phyloP scores from a whole-genome alignment of 1,140 invertebrate species.

The Oryctes rhinoceros region DNA sequence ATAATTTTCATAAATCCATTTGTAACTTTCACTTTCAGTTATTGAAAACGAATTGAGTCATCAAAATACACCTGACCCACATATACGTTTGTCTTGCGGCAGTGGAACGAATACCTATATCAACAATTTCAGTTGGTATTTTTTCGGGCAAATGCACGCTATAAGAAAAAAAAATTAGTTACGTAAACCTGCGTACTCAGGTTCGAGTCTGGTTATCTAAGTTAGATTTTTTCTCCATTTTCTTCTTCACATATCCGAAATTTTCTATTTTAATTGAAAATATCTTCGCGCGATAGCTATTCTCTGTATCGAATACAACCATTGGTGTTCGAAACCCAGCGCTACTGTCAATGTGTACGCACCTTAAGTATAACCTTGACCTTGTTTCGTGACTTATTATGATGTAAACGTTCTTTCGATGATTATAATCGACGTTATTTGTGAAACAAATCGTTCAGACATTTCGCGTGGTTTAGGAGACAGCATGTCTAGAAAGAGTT shows the following conservation, averaged over 20 bases:
- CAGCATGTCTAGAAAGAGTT: conserved; percentile 8
- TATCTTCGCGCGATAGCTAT: too few species aligned
- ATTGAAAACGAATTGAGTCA: conserved; percentile 15
- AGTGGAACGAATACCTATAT: background rate
- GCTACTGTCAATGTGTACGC: too few species aligned
- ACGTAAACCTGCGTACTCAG: background rate
- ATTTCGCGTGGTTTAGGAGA: background rate
- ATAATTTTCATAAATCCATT: background rate
- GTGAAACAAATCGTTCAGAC: background rate
- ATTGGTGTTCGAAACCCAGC: too few species aligned
- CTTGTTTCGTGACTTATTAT: background rate
- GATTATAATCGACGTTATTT: conserved; percentile 8
- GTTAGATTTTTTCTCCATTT: too few species aligned
- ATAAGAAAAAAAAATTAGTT: background rate
- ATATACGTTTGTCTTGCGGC: background rate
- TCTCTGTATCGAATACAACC: too few species aligned
- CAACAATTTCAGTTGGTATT: background rate
- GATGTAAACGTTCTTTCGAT: background rate
- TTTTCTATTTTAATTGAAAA: too few species aligned
- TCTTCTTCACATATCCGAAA: too few species aligned
- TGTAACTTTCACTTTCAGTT: conserved; percentile 1
- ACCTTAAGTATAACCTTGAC: background rate
- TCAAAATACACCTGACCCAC: conserved; percentile 17
- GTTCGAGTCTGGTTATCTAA: too few species aligned
- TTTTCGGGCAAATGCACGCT: background rate